Evolutionary conservation across 2,113 vertebrate species (phyloP).

Genomic region (Platysteira castanea): DNA sequence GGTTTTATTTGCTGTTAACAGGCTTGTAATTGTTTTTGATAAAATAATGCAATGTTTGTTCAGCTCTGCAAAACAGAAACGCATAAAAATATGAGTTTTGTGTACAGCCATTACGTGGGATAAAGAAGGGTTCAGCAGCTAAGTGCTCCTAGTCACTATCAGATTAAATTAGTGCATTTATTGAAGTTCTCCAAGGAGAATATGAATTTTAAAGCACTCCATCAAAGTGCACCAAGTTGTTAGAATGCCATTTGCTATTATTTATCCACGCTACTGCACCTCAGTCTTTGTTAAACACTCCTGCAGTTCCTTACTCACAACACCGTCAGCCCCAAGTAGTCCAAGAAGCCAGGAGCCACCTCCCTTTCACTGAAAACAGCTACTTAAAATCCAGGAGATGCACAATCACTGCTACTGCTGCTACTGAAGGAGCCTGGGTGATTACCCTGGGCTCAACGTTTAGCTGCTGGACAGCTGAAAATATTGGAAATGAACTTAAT

Average conservation of each 20-base stretch:
- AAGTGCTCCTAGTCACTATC: not conserved
- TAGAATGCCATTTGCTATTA: not conserved
- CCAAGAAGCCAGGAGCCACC: not conserved
- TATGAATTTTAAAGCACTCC: not conserved
- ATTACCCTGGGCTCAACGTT: not conserved
- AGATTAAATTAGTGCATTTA: not conserved
- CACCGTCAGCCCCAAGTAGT: not conserved
- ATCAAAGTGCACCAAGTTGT: not conserved
- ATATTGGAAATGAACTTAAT: not conserved
- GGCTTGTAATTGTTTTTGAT: conserved; percentile 17
- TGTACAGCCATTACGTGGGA: not conserved
- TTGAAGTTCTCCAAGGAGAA: not conserved
- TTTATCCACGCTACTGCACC: not conserved
- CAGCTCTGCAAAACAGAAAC: not conserved
- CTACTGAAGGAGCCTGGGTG: not conserved
- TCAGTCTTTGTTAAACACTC: not conserved
- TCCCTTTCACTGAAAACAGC: not conserved
- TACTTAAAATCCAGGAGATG: not conserved
- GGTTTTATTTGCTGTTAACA: conserved; percentile 29
- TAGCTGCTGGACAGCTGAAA: not conserved
- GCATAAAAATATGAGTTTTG: not conserved
- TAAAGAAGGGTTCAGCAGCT: not conserved
- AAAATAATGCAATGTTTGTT: conserved; percentile 31
- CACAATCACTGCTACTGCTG: not conserved
- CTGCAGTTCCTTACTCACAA: not conserved